phyloP scores from a whole-genome alignment of 2,888 invertebrate genomes.

The Matsumyia berberina region DNA sequence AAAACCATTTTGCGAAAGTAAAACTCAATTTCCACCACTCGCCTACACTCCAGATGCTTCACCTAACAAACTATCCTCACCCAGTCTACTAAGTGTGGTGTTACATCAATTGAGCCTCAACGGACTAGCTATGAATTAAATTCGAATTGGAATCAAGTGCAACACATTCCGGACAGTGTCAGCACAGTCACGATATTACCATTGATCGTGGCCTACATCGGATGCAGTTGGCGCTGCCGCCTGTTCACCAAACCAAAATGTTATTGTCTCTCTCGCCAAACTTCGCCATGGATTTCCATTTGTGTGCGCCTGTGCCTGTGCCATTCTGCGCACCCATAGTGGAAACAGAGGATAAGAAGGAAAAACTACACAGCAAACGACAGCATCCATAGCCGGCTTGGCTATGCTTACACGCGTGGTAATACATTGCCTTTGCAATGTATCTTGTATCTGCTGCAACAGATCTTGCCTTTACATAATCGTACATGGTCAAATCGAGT shows the following conservation, averaged over 20 bases:
- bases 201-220: slow-evolving; percentile 71
- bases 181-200: slow-evolving; percentile 70
- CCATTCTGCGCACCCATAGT: not conserved
- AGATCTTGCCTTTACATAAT: slow-evolving; percentile 58
- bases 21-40: slow-evolving; percentile 34
- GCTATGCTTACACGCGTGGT: not conserved
- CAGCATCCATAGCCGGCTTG: slow-evolving; percentile 6
- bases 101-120: slow-evolving; percentile 45
- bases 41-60: not conserved
- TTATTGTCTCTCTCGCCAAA: slow-evolving; percentile 33
- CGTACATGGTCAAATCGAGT: slow-evolving; percentile 38
- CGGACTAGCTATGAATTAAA: slow-evolving; percentile 24
- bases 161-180: slow-evolving; percentile 68
- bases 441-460: slow-evolving; percentile 43
- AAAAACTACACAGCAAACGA: slow-evolving; percentile 21
- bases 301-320: slow-evolving; percentile 18
- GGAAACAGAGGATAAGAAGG: slow-evolving; percentile 24
- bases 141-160: slow-evolving; percentile 60
- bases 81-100: slow-evolving; percentile 4
- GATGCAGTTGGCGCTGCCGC: slow-evolving; percentile 24
- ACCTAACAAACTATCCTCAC: slow-evolving; percentile 14
- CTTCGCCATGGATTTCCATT: slow-evolving; percentile 34
- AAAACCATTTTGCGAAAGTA: slow-evolving; percentile 40
- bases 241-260: slow-evolving; percentile 42
- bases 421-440: slow-evolving; percentile 1